Base-by-base conservation (phyloP, 2,888 invertebrate genomes). In the Idaea aversata region DNA sequence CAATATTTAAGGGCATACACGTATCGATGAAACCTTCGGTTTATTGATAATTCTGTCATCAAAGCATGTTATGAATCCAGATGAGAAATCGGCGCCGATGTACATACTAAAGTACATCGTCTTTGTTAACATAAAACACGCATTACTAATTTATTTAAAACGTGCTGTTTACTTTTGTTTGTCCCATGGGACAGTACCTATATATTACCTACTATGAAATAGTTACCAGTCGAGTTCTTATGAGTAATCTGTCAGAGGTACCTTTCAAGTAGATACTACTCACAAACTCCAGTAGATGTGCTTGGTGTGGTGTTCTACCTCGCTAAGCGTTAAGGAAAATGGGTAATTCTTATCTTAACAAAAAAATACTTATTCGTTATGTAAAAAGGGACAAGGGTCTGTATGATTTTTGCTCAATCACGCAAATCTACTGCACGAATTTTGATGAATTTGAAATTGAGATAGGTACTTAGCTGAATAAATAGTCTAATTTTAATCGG, bases 11-110 rank as follows among this genome's bases (percentile, higher is more conserved):
- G 71, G 70, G 68, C 72, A 68, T 63, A 64, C 68, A 72, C 71
- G 71, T 71, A 63, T 70, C 61, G 70, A 65, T 65, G 63, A 64
- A 72, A 71, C 75, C 72, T 75, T 73, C 69, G 67, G 59, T 69
- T 66, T 63, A 70, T 71, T 63, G 72, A 71, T 70, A 70, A 68
- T 65, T 67, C 68, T 74, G 75, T 75, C 73, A 73, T 66, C 65
- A 59, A 59, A 67, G 67, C 79, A 75, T 76, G 84, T 73, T 66
- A 65, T 84, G 91, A 87, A 90, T 91, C 79, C 73, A 72, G 82
- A 91, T 90, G 82, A 87, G 83, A 70, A 25, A 64, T 68, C 81
- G 91, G 90, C 90, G 91, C 91, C 90, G 75, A 75, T 70, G 47
- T 47, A 47, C 13, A 13, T 13, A 7, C 7, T 47, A 47, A 7